Evolutionary conservation across 92 coral and sea anemone species (phyloP).

Genomic region (Parazoanthus swiftii): DNA sequence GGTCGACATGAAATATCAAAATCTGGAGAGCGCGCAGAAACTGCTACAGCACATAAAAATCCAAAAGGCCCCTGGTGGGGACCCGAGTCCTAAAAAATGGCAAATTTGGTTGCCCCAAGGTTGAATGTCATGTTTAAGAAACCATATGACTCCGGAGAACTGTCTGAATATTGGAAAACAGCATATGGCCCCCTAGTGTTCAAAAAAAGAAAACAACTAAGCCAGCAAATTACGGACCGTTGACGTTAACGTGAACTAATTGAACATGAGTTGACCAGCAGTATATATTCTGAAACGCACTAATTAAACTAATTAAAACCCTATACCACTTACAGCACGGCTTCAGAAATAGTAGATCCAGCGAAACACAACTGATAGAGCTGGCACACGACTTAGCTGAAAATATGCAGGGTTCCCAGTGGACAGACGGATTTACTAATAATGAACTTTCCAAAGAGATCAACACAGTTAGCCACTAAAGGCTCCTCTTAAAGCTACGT

Average conservation of each 20-base stretch:
- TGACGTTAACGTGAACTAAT: not conserved
- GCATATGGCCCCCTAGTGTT: not conserved
- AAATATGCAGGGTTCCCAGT: conserved; percentile 2
- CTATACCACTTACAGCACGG: conserved; percentile 26
- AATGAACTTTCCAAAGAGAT: not conserved
- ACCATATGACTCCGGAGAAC: conserved; percentile 34
- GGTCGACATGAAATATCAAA: conserved; percentile 31
- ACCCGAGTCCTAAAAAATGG: conserved; percentile 39
- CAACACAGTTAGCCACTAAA: too few species aligned
- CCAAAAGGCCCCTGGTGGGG: conserved; percentile 28
- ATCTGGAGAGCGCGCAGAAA: conserved; percentile 14
- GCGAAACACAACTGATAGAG: conserved; percentile 8
- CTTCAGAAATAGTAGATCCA: conserved; percentile 15
- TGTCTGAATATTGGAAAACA: conserved; percentile 6
- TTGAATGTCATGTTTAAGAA: conserved; percentile 38
- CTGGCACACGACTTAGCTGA: conserved; percentile 20
- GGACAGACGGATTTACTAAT: conserved; percentile 11
- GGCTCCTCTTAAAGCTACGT: too few species aligned
- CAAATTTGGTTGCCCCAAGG: conserved; percentile 15
- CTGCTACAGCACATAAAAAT: conserved; percentile 27
- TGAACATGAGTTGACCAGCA: not conserved
- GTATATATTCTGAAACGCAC: not conserved
- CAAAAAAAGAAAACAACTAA: not conserved
- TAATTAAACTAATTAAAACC: not conserved
- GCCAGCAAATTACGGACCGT: not conserved